Percentiles rank a stretch among this genome's conserved stretches.
These are phyloP conservation scores for Hucho hucho DNA, from an alignment of 2,113 vertebrate genomes.

Conservation along the genomic window DNA sequence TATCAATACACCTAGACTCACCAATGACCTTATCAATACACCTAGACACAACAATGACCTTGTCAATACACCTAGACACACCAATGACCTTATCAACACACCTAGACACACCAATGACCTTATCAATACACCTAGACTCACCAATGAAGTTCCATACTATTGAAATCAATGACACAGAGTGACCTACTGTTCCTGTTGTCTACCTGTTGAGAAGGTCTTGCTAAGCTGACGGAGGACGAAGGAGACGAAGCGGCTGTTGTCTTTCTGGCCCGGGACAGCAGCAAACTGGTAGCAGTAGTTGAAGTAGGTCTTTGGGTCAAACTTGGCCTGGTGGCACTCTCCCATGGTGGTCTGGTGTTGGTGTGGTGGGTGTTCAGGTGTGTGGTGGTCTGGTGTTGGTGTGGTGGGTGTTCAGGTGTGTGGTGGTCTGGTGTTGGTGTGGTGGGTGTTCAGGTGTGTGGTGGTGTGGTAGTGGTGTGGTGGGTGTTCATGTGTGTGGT, in stretches of 20 bases:
- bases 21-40: too few relatives aligned
- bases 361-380: not conserved
- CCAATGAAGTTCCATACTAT: too few relatives aligned
- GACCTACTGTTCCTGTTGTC: not conserved
- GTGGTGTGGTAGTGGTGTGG: too few relatives aligned
- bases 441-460: too few relatives aligned
- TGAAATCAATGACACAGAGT: not conserved
- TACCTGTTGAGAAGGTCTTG: slow-evolving; percentile 63
- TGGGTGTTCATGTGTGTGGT: too few relatives aligned
- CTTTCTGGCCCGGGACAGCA: slow-evolving; percentile 34
- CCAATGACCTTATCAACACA: too few relatives aligned
- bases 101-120: not conserved
- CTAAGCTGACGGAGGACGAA: slow-evolving; percentile 59
- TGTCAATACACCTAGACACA: too few relatives aligned
- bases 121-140: not conserved
- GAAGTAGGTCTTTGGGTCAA: slow-evolving; percentile 59
- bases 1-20: too few relatives aligned
- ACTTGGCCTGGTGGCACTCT: slow-evolving; percentile 54
- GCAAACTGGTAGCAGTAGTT: slow-evolving; percentile 58
- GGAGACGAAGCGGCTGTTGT: slow-evolving; percentile 33
- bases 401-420: not conserved
- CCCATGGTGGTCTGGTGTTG: not conserved
- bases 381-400: not conserved
- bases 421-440: not conserved
- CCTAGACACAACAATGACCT: too few relatives aligned